Conservation (phyloP, 1,140 invertebrate species). For the Daktulosphaira vitifoliae region DNA sequence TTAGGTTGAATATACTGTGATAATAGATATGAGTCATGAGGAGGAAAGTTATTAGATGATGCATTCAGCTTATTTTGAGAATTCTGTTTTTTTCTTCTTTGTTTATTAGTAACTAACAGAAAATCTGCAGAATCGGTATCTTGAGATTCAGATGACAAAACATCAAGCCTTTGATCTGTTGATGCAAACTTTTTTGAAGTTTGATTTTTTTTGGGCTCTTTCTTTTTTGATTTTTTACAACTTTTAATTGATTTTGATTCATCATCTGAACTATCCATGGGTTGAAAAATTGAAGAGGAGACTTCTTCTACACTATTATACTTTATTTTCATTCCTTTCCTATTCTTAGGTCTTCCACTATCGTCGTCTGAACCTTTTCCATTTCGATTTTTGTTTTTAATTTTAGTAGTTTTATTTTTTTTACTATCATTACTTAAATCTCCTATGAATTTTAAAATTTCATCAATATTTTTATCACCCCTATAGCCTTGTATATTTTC, state of each 20-base stretch:
- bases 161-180: conserved; percentile 23
- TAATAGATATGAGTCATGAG: conserved; percentile 25
- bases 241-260: conserved; percentile 26
- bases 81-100: conserved; percentile 27
- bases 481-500: conserved; percentile 31
- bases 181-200: conserved; percentile 28
- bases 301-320: conserved; percentile 33
- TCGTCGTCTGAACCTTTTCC: conserved; percentile 29
- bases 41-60: conserved; percentile 23
- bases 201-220: conserved; percentile 20
- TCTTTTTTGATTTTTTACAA: conserved; percentile 26
- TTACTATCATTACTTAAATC: conserved; percentile 22
- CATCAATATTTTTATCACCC: conserved; percentile 25
- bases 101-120: conserved; percentile 25
- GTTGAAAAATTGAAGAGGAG: conserved; percentile 26
- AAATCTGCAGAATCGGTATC: conserved; percentile 27
- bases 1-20: conserved; percentile 31
- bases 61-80: conserved; percentile 30
- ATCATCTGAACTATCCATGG: conserved; percentile 24
- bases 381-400: conserved; percentile 23
- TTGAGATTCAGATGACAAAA: conserved; percentile 22
- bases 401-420: conserved; percentile 21
- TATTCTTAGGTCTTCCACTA: conserved; percentile 8
- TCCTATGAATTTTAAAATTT: conserved; percentile 25
- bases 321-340: conserved; percentile 19